Conservation (phyloP, 1,140 invertebrate species). For the Drosophila ananassae region DNA sequence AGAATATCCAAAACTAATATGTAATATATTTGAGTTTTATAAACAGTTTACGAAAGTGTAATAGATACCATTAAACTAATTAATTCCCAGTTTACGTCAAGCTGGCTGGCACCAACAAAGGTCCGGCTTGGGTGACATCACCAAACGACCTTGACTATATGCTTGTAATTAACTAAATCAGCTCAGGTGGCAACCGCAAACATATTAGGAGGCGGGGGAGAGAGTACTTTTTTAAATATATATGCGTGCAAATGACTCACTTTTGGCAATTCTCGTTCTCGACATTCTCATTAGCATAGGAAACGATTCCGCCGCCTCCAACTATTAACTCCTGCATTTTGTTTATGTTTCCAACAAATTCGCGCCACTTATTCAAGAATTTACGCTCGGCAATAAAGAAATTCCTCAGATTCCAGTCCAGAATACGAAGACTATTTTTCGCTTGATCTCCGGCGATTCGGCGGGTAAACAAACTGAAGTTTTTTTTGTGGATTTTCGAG, state of each 20-base stretch:
- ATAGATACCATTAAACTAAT: slow-evolving; percentile 22
- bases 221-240: neutral
- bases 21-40: neutral
- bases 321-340: slow-evolving; percentile 72
- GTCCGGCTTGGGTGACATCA: slow-evolving; percentile 58
- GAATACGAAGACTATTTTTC: slow-evolving; percentile 53
- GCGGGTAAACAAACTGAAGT: slow-evolving; percentile 59
- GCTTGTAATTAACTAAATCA: slow-evolving; percentile 19
- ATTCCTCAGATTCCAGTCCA: slow-evolving; percentile 70
- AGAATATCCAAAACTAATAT: neutral
- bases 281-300: slow-evolving; percentile 40
- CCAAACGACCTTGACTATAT: slow-evolving; percentile 52
- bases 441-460: slow-evolving; percentile 16
- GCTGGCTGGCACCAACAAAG: slow-evolving; percentile 22
- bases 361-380: slow-evolving; percentile 42
- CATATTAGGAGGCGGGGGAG: neutral
- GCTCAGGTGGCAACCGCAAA: slow-evolving; percentile 30
- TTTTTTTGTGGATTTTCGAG: slow-evolving; percentile 1
- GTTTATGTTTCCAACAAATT: slow-evolving; percentile 29
- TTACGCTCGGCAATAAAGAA: slow-evolving; percentile 64
- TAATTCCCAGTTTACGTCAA: neutral
- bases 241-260: slow-evolving; percentile 41
- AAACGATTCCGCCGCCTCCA: slow-evolving; percentile 22
- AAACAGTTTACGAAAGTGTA: neutral
- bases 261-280: slow-evolving; percentile 37